These are phyloP conservation scores for Lithobius niger DNA, from an alignment of 1,140 invertebrate species.

Conservation along the genomic window DNA sequence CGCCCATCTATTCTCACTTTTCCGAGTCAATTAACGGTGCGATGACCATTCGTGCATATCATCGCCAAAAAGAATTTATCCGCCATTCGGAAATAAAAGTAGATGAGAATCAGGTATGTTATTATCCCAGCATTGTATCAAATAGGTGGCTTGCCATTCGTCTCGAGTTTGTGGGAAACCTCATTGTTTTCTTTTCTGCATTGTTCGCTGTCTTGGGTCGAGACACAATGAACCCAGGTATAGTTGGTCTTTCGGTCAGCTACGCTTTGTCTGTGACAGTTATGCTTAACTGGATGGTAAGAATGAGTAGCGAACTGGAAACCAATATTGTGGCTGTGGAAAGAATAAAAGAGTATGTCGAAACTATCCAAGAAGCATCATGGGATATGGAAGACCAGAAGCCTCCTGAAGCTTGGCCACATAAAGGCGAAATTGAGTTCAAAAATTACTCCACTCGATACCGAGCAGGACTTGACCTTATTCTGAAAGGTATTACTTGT, in stretches of 20 bases:
- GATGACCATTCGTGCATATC: conserved; percentile 42
- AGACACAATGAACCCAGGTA: conserved; percentile 52
- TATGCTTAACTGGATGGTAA: conserved; percentile 43
- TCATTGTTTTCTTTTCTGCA: conserved; percentile 38
- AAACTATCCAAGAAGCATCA: too few relatives aligned
- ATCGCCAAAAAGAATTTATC: conserved; percentile 36
- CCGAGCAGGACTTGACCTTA: conserved; percentile 48
- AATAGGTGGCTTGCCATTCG: conserved; percentile 38
- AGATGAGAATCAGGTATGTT: conserved; percentile 38
- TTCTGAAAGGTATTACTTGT: conserved; percentile 56
- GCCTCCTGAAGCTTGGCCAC: conserved; percentile 73
- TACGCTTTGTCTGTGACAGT: conserved; percentile 58
- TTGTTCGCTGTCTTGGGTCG: conserved; percentile 52
- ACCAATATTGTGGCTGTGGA: conserved; percentile 51
- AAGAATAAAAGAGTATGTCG: conserved; percentile 45
- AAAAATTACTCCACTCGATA: conserved; percentile 59
- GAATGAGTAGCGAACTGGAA: conserved; percentile 46
- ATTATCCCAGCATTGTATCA: conserved; percentile 31
- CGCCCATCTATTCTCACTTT: conserved; percentile 44
- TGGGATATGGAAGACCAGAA: conserved; percentile 11
- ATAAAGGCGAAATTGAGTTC: conserved; percentile 59
- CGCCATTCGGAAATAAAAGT: conserved; percentile 34
- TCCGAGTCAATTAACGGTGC: conserved; percentile 41
- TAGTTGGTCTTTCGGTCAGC: conserved; percentile 78
- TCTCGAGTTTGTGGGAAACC: conserved; percentile 40